Evolutionary conservation across 1,140 invertebrate species (phyloP), one percentile per base, ranked within the genome.

Genomic region (Dendroctonus ponderosae): DNA sequence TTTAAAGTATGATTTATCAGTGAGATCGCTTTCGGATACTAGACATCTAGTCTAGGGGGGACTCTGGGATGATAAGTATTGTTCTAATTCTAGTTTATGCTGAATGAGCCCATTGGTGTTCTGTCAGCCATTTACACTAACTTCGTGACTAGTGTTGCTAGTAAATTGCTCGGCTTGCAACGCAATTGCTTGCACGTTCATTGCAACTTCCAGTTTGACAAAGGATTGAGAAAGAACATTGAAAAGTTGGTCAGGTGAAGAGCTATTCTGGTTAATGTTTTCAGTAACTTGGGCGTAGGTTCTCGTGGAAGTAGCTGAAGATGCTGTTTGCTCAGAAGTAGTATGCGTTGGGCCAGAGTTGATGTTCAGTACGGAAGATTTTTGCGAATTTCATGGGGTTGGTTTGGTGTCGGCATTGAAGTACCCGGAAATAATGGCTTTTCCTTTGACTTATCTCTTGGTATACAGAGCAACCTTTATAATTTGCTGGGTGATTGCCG

Each of bases 1-100:
- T 12, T 63, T 66, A 43, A 76, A 53, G 38, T 58, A 43, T 0
- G 12, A 69, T 65, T 48, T 63, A 0, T 51, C n/a, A 5, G 74
- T 75, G 52, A 72, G 70, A 40, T 77, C 71, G 8, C 66, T 73
- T 73, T 78, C 71, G 3, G 72, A 73, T 0, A 76, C 69, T 9
- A 73, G 60, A n/a, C n/a, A n/a, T n/a, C n/a, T 40, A 71, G 44
- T 5, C 74, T 71, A 39, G 74, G 71, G 9, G 73, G 74, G n/a
- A 62, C 72, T 66, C 62, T 59, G 54, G 69, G 9, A 44, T 7
- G 7, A 7, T 44, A 44, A n/a, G 43, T 7, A 44, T n/a, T 44
- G 43, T 44, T 44, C 43, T n/a, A 44, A n/a, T n/a, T 44, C 7
- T 7, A 44, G 43, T n/a, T 44, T 44, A n/a, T 44, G 43, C 43